Evolutionary conservation across 2,797 vertebrate species (phyloP).

Genomic region (Tarsius wallacei): DNA sequence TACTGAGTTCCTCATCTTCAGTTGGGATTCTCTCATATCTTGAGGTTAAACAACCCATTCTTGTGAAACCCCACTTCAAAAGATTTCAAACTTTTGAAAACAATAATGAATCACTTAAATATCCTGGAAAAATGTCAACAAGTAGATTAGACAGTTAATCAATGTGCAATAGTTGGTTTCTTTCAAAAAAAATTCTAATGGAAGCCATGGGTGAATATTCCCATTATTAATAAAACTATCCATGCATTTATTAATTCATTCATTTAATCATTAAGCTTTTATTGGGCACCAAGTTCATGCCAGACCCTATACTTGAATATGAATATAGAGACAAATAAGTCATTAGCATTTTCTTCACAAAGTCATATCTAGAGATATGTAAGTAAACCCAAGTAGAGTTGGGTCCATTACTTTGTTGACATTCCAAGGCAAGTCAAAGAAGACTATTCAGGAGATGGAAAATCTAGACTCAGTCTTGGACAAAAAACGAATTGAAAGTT

Average conservation of each 20-base stretch:
- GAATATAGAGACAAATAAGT: not conserved
- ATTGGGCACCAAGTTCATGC: not conserved
- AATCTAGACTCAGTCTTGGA: constrained; percentile 35
- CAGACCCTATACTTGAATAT: not conserved
- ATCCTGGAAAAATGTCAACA: not conserved
- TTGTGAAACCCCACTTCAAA: constrained; percentile 51
- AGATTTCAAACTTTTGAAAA: constrained; percentile 23
- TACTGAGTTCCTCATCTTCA: not conserved
- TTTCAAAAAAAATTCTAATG: not conserved
- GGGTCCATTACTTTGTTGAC: not conserved
- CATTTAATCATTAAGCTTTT: constrained; percentile 8
- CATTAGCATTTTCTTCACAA: not conserved
- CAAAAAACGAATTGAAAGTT: constrained; percentile 45
- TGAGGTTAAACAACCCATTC: constrained; percentile 12
- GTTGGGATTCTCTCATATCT: not conserved
- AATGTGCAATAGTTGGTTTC: not conserved
- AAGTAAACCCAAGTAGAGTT: not conserved
- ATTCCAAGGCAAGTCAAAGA: not conserved
- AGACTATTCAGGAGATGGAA: not conserved
- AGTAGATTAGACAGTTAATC: constrained; percentile 55
- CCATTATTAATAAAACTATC: constrained; percentile 28
- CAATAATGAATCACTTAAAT: constrained; percentile 46
- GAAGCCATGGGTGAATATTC: not conserved
- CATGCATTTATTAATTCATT: constrained; percentile 14
- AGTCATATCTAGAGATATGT: not conserved